These are phyloP conservation scores for Garrulus glandarius DNA, from an alignment of 2,797 vertebrate genomes.

Conservation along the genomic window DNA sequence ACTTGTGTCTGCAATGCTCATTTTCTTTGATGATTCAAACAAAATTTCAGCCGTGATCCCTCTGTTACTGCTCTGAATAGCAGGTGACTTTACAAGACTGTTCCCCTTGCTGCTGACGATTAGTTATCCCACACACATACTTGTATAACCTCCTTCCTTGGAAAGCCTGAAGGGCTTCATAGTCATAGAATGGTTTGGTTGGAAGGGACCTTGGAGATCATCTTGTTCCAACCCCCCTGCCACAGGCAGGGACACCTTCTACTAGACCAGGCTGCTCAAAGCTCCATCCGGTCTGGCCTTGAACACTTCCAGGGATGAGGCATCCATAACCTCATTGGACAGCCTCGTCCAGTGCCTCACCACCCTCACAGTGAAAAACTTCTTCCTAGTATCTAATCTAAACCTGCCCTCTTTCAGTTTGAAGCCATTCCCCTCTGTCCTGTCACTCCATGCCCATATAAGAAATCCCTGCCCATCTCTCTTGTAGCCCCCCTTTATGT, in stretches of 20 bases:
- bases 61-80: not conserved
- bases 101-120: not conserved
- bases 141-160: not conserved
- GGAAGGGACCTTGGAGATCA: not conserved
- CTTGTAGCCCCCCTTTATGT: not conserved
- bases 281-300: not conserved
- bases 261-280: not conserved
- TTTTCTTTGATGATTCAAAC: not conserved
- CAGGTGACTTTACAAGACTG: not conserved
- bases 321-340: not conserved
- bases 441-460: not conserved
- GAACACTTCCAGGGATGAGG: not conserved
- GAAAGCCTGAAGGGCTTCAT: not conserved
- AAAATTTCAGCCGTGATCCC: not conserved
- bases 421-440: not conserved
- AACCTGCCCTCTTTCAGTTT: not conserved
- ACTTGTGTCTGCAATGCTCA: not conserved
- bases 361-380: not conserved
- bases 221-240: not conserved
- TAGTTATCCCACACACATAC: accelerated
- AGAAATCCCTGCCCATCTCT: not conserved
- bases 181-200: not conserved
- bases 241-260: not conserved
- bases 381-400: not conserved
- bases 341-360: not conserved